Evolutionary conservation across 2,797 vertebrate species (phyloP).

Genomic region (Pygocentrus nattereri): DNA sequence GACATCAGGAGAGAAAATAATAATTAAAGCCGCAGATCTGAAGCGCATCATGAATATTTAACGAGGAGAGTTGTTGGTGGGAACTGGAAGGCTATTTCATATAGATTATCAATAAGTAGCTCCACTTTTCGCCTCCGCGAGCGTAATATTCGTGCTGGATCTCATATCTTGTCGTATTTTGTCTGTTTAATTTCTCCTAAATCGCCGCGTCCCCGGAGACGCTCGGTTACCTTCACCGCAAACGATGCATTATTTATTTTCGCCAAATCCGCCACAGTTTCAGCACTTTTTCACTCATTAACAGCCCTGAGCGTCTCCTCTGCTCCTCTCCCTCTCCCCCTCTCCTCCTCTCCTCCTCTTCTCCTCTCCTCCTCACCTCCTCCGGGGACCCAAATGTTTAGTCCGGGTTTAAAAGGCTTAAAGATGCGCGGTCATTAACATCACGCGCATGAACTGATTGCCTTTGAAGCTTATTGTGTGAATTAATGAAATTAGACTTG

Average conservation of each 20-base stretch:
- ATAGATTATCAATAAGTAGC: slow-evolving; percentile 80
- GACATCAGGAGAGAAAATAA: slow-evolving; percentile 70
- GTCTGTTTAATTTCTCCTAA: slow-evolving; percentile 64
- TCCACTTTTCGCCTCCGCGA: slow-evolving; percentile 71
- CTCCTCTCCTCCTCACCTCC: too few relatives aligned
- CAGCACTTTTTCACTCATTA: slow-evolving; percentile 70
- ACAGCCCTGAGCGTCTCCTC: slow-evolving; percentile 59
- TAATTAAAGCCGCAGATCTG: slow-evolving; percentile 76
- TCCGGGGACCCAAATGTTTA: slow-evolving; percentile 20
- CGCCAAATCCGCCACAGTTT: slow-evolving; percentile 70
- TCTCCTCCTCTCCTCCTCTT: neutral
- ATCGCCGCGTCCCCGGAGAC: slow-evolving; percentile 63
- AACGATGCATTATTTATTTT: slow-evolving; percentile 66
- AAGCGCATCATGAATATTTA: slow-evolving; percentile 76
- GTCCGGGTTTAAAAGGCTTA: slow-evolving; percentile 14
- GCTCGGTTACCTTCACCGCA: slow-evolving; percentile 64
- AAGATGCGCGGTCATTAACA: neutral
- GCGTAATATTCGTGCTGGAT: slow-evolving; percentile 66
- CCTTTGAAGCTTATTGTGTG: neutral
- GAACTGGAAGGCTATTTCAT: slow-evolving; percentile 71
- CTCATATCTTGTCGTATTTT: slow-evolving; percentile 62
- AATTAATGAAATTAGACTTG: neutral
- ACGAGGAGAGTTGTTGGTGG: slow-evolving; percentile 73
- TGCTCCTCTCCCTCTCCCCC: neutral
- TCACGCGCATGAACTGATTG: neutral